phyloP scores from a whole-genome alignment of 2,113 vertebrate genomes.

The Gopherus flavomarginatus region DNA sequence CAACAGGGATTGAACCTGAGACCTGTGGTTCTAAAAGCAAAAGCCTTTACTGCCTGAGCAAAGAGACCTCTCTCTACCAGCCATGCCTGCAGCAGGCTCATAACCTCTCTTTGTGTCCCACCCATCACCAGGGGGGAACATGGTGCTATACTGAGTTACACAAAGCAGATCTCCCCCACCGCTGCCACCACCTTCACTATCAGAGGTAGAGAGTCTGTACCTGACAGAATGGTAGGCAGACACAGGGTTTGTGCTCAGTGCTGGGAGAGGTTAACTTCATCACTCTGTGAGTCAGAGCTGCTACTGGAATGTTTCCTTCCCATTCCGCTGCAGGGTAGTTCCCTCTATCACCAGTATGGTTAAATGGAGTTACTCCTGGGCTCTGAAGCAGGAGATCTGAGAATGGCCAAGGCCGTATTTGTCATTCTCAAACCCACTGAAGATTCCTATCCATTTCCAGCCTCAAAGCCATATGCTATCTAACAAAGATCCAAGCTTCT shows the following conservation, averaged over 20 bases:
- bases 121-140: background rate
- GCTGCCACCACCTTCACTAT: too few species aligned
- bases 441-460: background rate
- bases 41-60: background rate
- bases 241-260: background rate
- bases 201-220: background rate
- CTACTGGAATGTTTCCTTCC: background rate
- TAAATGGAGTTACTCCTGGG: background rate
- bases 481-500: background rate
- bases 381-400: background rate
- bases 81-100: background rate
- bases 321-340: background rate
- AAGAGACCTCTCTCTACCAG: background rate
- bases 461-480: background rate
- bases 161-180: too few species aligned
- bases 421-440: background rate
- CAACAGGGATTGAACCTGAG: background rate
- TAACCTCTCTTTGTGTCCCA: background rate
- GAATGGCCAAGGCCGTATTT: background rate
- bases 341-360: background rate
- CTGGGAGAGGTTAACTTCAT: background rate
- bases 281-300: background rate
- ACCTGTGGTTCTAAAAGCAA: background rate
- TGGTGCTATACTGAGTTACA: too few species aligned
- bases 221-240: background rate